These are phyloP conservation scores for Cryptocephalus primarius DNA, from an alignment of 2,888 invertebrate species.

Conservation along the genomic window DNA sequence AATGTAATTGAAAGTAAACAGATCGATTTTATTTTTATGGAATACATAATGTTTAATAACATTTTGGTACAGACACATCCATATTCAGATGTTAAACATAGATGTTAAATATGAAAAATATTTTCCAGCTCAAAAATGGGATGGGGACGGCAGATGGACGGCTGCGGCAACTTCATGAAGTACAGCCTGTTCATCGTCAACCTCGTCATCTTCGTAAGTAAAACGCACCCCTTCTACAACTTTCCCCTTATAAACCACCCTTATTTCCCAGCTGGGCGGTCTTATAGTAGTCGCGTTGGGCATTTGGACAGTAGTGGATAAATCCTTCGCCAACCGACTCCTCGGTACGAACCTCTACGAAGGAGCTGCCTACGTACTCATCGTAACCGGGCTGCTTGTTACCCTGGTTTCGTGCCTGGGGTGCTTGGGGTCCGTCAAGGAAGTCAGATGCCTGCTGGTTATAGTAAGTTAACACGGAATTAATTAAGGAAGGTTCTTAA, in stretches of 20 bases:
- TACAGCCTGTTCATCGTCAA: slow-evolving; percentile 75
- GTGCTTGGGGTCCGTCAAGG: slow-evolving; percentile 86
- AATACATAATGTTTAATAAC: too few species aligned
- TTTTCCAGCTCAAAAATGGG: slow-evolving; percentile 43
- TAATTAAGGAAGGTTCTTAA: slow-evolving; percentile 1
- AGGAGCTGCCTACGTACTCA: slow-evolving; percentile 74
- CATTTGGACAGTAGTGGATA: slow-evolving; percentile 75
- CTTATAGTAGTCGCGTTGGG: slow-evolving; percentile 65
- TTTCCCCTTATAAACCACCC: slow-evolving; percentile 1
- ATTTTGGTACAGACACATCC: too few species aligned
- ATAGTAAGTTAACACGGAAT: slow-evolving; percentile 51
- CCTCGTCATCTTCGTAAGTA: slow-evolving; percentile 77
- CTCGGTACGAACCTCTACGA: slow-evolving; percentile 80
- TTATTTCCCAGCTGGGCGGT: slow-evolving; percentile 59
- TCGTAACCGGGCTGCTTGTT: slow-evolving; percentile 71
- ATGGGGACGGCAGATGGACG: slow-evolving; percentile 73
- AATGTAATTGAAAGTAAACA: too few species aligned
- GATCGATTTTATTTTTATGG: too few species aligned
- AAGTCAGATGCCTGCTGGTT: slow-evolving; percentile 86
- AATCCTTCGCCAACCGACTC: slow-evolving; percentile 73
- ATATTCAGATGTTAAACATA: too few species aligned
- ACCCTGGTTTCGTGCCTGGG: slow-evolving; percentile 81
- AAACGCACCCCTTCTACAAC: neutral
- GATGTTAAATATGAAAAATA: too few species aligned
- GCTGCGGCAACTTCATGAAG: slow-evolving; percentile 82